phyloP scores from a whole-genome alignment of 2,113 vertebrate genomes.

The Coptodon bakossiorum region DNA sequence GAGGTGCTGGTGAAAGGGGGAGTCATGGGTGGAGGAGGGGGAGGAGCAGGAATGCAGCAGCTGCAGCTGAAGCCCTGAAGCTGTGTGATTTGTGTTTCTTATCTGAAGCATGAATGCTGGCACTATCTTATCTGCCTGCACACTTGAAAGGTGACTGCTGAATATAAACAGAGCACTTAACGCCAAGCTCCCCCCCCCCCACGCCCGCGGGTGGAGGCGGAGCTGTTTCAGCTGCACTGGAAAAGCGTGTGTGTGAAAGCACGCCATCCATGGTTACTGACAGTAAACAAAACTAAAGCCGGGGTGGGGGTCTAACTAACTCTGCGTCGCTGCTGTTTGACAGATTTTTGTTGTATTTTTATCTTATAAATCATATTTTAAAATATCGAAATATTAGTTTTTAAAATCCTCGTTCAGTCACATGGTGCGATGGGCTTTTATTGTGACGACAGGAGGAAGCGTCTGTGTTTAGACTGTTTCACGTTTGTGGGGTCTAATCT shows the following conservation, averaged over 20 bases:
- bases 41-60: constrained; percentile 10
- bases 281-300: neutral
- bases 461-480: neutral
- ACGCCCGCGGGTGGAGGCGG: accelerated
- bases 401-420: neutral
- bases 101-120: constrained; percentile 1
- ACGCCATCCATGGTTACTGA: neutral
- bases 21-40: neutral
- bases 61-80: constrained; percentile 4
- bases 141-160: constrained; percentile 19
- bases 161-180: neutral
- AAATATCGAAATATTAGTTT: accelerated
- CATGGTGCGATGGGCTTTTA: neutral
- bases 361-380: neutral
- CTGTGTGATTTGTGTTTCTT: neutral
- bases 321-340: neutral
- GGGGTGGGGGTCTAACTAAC: accelerated
- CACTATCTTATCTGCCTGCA: constrained; percentile 30
- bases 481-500: neutral
- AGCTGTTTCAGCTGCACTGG: neutral
- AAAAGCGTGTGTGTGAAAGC: neutral
- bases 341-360: neutral
- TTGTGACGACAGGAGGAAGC: neutral
- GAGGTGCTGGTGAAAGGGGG: neutral
- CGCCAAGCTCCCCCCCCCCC: neutral